Evolutionary conservation across 2,797 vertebrate genomes (phyloP).

Genomic region (Triplophysa bombifrons): DNA sequence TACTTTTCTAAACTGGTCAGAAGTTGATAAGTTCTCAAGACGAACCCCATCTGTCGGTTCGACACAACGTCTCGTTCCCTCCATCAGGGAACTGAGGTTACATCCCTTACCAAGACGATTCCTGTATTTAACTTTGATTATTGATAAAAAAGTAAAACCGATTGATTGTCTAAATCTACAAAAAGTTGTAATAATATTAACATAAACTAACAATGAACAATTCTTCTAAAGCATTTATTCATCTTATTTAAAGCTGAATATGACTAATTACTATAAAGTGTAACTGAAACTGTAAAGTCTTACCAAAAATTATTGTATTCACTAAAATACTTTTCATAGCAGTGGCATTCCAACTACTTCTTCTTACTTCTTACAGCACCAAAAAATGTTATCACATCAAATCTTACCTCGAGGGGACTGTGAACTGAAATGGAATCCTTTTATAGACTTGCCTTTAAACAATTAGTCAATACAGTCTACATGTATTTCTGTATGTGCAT

Average conservation of each 20-base stretch:
- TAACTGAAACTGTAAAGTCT: too few relatives aligned
- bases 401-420: constrained; percentile 64
- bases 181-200: not conserved
- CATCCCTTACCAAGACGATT: too few relatives aligned
- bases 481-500: constrained; percentile 7
- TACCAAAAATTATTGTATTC: not conserved
- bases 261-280: too few relatives aligned
- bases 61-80: too few relatives aligned
- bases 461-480: constrained; percentile 42
- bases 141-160: not conserved
- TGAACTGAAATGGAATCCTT: constrained; percentile 55
- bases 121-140: not conserved
- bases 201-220: too few relatives aligned
- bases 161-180: not conserved
- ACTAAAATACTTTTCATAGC: constrained; percentile 40
- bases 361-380: constrained; percentile 51
- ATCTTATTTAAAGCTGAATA: too few relatives aligned
- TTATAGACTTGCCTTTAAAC: constrained; percentile 56
- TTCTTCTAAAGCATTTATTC: too few relatives aligned
- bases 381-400: constrained; percentile 35
- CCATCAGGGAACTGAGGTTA: too few relatives aligned
- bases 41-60: too few relatives aligned
- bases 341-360: constrained; percentile 44
- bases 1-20: too few relatives aligned
- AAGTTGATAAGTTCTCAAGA: too few relatives aligned